Base-by-base conservation (phyloP, 2,797 vertebrate species). In the Simalia tracyae region DNA sequence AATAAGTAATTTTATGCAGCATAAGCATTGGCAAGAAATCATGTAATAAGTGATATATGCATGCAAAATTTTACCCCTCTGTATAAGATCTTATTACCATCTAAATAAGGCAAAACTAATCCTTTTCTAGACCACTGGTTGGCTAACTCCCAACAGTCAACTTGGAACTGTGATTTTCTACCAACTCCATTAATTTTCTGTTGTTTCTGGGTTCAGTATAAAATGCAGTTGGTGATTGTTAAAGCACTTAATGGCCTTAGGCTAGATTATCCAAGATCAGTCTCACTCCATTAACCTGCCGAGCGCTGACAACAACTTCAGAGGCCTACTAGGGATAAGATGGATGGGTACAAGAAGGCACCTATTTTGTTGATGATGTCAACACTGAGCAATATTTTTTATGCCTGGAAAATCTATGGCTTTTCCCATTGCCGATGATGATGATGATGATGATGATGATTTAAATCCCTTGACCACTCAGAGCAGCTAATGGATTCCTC, bases 101-200 rank as follows among this genome's bases (percentile, higher is more conserved):
- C 54, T 15, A 86, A 60, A 85, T 95, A 0, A 95, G 95, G 95
- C 95, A 95, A 96, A 96, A 63, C 36, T 46, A 64, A 88, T 26
- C 1, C 24, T 46, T 88, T 64, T 50, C 86, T 24, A 87, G 12
- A 87, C 12, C 24, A 63, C 12, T 81, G 36, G 36, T 81, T 88
- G 36, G 60, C n/a, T 14, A 46, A 46, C 9, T 56, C 8, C 56
- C n/a, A 86, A 22, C 56, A 86, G 14, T 50, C 36, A 50, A 42
- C 60, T 50, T 26, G 22, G 36, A 64, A 26, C 86, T 87, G 19
- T 81, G 72, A 81, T 46, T 81, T 42, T 61, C 31, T 87, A 42
- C 59, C 59, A 42, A 36, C 59, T 87, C 59, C 17, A 87, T 15
- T 87, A 22, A 5, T 87, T 86, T 56, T 86, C 26, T 86, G 17